Evolutionary conservation across 37 sponge, comb jelly and placozoan genomes (phyloP), one percentile per base, ranked within the genome.

Genomic region (Hormiphora californensis): DNA sequence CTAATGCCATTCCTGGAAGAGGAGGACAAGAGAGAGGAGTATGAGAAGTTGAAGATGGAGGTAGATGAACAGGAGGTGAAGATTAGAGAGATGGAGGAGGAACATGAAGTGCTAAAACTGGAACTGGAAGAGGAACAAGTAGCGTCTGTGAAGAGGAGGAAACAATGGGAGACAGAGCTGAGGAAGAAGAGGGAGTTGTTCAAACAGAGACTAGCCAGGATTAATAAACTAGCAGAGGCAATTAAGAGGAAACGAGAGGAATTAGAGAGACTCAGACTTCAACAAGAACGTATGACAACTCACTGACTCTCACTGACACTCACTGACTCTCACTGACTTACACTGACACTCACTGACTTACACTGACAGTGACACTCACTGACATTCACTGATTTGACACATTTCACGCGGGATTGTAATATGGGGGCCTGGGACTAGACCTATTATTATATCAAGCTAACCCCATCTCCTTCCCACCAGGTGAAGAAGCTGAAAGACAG

Each of bases 61-160:
- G 38, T 73, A 46, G 81, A 73, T 17, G 38, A 73, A 27, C 32
- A n/a, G n/a, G n/a, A n/a, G n/a, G n/a, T n/a, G n/a, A n/a, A 46
- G 5, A 33, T 73, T 43, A 25, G 5, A 43, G 81, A 73, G 19
- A 43, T 73, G 22, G 81, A 27, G 5, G 46, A 41, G 0, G 81
- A 73, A 41, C 35, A 73, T 21, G 35, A 27, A 15, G 21, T n/a
- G 38, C n/a, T 73, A 2, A 32, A 27, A 7, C 17, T 19, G 4
- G 81, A 73, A 19, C 23, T 73, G 27, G 81, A 73, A n/a, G 38
- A 36, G 46, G 81, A 73, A 28, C 35, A 19, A 46, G 12, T n/a
- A 41, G 23, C 21, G 27, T n/a, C 36, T 40, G 81, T n/a, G 46
- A 32, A 11, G 11, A 73, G 81, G 38, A 73, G 5, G 23, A 22